A percentile compares a stretch with the other conserved stretches of the same genome.
These are phyloP conservation scores for Anastrepha ludens DNA, from an alignment of 1,140 invertebrate genomes.

Conservation along the genomic window DNA sequence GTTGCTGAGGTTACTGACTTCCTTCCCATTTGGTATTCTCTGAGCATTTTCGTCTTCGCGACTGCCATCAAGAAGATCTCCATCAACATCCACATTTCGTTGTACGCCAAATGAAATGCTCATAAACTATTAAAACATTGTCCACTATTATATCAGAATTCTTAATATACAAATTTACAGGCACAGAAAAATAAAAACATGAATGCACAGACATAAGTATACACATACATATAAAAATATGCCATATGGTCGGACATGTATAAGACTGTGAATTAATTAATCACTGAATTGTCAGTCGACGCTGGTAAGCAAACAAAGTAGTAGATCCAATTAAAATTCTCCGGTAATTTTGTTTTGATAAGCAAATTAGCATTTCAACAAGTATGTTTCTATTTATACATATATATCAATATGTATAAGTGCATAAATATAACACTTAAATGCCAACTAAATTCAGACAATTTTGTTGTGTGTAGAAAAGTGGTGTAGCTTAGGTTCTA, in stretches of 20 bases:
- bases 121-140: conserved; percentile 1
- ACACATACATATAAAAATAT: not conserved
- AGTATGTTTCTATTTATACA: not conserved
- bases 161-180: not conserved
- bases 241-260: not conserved
- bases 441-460: no score
- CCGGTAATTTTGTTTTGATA: not conserved
- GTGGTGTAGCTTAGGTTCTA: no score
- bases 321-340: not conserved
- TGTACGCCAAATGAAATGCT: not conserved
- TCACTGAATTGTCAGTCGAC: not conserved
- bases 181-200: not conserved
- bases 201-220: not conserved
- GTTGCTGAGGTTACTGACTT: not conserved
- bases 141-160: conserved; percentile 22
- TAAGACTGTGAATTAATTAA: not conserved
- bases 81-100: not conserved
- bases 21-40: conserved; percentile 9
- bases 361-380: not conserved
- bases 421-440: not conserved
- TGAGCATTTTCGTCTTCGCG: not conserved
- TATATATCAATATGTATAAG: not conserved
- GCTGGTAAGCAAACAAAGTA: not conserved
- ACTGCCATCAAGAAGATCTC: not conserved
- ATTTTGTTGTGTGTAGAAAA: no score